A percentile compares a stretch with the other conserved stretches of the same genome.
These are phyloP conservation scores for Casuarius casuarius DNA, from an alignment of 2,113 vertebrate genomes.

Conservation along the genomic window DNA sequence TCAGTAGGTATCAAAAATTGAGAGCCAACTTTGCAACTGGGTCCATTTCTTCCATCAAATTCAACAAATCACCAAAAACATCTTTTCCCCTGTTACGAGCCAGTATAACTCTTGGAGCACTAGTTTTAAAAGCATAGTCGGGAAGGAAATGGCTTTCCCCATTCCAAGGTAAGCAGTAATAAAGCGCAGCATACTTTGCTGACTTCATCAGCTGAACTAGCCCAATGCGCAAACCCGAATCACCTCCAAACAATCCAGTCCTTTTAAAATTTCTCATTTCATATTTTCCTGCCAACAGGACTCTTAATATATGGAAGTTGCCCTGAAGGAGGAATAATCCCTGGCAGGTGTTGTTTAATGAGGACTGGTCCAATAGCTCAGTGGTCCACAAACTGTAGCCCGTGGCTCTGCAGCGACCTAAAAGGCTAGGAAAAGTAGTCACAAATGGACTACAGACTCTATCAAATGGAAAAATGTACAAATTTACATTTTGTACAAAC, in stretches of 20 bases:
- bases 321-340: neutral
- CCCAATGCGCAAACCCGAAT: neutral
- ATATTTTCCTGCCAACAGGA: neutral
- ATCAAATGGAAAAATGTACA: slow-evolving; percentile 26
- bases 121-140: neutral
- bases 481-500: neutral
- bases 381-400: slow-evolving; percentile 3
- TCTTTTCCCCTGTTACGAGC: neutral
- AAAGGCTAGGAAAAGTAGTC: neutral
- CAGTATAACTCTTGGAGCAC: neutral
- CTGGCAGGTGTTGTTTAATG: slow-evolving; percentile 36
- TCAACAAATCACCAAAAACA: neutral
- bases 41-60: neutral
- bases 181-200: neutral
- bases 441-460: neutral
- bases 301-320: neutral
- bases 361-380: slow-evolving; percentile 10
- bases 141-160: neutral
- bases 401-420: neutral
- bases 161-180: rapidly evolving
- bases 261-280: neutral
- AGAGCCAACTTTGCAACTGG: neutral
- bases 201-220: neutral
- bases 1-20: neutral
- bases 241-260: neutral